Evolutionary conservation across 1,140 invertebrate genomes (phyloP).

Genomic region (Arctopsyche grandis): DNA sequence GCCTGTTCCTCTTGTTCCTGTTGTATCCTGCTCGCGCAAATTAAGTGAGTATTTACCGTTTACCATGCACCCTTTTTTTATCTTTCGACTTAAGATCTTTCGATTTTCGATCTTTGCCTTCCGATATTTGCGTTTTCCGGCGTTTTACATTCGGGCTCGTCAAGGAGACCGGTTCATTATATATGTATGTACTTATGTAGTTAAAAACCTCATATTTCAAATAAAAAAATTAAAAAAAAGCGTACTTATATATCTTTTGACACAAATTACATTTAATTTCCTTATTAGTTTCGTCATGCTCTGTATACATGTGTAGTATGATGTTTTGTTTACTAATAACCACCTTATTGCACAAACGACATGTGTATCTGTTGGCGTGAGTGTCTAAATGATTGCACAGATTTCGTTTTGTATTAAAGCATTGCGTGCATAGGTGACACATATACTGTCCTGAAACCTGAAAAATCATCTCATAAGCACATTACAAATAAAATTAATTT

Average conservation of each 20-base stretch:
- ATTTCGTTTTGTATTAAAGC: constrained; percentile 47
- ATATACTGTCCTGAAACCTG: constrained; percentile 48
- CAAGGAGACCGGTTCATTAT: too few species aligned
- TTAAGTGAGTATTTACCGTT: too few species aligned
- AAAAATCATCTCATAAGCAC: constrained; percentile 30
- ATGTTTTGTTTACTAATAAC: constrained; percentile 51
- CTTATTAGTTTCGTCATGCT: constrained; percentile 47
- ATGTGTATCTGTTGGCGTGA: constrained; percentile 45
- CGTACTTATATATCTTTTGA: constrained; percentile 47
- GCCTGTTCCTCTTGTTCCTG: too few species aligned
- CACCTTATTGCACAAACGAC: constrained; percentile 43
- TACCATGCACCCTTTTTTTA: too few species aligned
- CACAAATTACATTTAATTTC: constrained; percentile 45
- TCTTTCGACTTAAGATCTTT: too few species aligned
- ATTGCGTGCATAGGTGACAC: constrained; percentile 45
- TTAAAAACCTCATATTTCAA: too few species aligned
- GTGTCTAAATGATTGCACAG: constrained; percentile 48
- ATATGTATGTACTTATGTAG: too few species aligned
- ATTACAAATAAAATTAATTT: background rate
- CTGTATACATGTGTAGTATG: constrained; percentile 51
- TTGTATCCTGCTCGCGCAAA: too few species aligned
- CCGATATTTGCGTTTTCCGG: too few species aligned
- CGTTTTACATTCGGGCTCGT: too few species aligned
- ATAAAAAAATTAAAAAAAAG: background rate
- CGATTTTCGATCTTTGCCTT: too few species aligned